A percentile compares a stretch with the other conserved stretches of the same genome.
Conservation (phyloP, 2,113 vertebrate genomes). For the Anolis carolinensis region DNA sequence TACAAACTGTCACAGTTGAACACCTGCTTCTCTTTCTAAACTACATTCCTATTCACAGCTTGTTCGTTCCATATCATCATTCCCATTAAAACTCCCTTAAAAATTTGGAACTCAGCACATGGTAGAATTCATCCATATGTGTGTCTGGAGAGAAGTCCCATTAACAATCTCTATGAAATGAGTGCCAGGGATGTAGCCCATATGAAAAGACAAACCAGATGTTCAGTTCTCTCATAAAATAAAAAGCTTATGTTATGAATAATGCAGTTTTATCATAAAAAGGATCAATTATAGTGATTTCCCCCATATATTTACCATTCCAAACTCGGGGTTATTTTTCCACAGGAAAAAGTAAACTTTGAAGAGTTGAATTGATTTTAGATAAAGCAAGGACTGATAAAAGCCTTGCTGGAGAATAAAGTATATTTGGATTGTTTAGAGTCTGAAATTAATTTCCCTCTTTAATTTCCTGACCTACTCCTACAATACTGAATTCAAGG, state of each 20-base stretch:
- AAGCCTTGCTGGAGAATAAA: slow-evolving; percentile 57
- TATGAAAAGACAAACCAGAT: slow-evolving; percentile 57
- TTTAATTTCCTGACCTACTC: slow-evolving; percentile 67
- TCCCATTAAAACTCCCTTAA: not conserved
- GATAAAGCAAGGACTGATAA: slow-evolving; percentile 61
- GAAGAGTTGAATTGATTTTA: slow-evolving; percentile 64
- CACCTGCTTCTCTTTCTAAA: too few relatives aligned
- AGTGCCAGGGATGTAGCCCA: slow-evolving; percentile 40
- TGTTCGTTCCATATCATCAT: too few relatives aligned
- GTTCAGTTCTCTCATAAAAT: slow-evolving; percentile 54
- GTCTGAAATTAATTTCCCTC: slow-evolving; percentile 59
- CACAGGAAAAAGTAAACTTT: slow-evolving; percentile 60
- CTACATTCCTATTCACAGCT: too few relatives aligned
- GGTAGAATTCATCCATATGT: not conserved
- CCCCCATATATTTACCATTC: slow-evolving; percentile 65
- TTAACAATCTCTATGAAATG: slow-evolving; percentile 27
- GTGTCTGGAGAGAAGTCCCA: not conserved
- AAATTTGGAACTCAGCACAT: not conserved
- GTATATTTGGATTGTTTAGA: slow-evolving; percentile 62
- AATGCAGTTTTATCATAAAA: slow-evolving; percentile 62
- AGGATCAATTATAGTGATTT: slow-evolving; percentile 59
- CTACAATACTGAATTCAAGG: slow-evolving; percentile 61
- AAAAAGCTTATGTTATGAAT: slow-evolving; percentile 53
- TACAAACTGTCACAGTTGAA: not conserved
- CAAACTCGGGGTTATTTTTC: slow-evolving; percentile 66